Evolutionary conservation across 1,140 invertebrate species (phyloP).

Genomic region (Dinoponera quadriceps): DNA sequence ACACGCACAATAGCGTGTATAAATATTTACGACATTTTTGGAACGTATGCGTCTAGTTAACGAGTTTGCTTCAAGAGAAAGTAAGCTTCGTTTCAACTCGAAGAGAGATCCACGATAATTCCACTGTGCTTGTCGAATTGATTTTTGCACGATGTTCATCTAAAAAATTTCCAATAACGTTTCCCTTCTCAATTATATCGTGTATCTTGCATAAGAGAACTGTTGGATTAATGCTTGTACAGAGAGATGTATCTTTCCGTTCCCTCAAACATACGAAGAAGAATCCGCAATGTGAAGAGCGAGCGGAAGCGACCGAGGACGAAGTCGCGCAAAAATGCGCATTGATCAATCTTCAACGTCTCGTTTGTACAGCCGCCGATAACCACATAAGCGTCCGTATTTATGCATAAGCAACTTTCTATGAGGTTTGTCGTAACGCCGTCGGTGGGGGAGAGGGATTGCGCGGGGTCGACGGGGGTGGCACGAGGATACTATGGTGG

Average conservation of each 20-base stretch:
- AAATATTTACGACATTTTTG: too few species aligned
- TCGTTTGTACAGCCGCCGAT: conserved; percentile 23
- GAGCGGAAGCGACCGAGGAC: background rate
- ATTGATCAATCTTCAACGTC: background rate
- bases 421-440: conserved; percentile 70
- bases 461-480: conserved; percentile 48
- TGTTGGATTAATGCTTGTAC: background rate
- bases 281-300: background rate
- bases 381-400: conserved; percentile 71
- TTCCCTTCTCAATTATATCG: background rate
- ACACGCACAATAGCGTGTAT: too few species aligned
- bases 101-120: background rate
- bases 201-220: background rate
- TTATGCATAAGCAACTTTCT: conserved; percentile 82
- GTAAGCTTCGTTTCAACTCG: background rate
- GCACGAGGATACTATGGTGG: conserved; percentile 75
- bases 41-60: too few species aligned
- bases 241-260: background rate
- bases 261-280: background rate
- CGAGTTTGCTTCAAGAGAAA: too few species aligned
- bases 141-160: background rate
- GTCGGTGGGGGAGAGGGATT: background rate
- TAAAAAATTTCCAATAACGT: background rate
- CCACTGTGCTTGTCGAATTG: background rate
- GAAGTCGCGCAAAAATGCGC: background rate